Conservation (phyloP, 2,113 vertebrate genomes). For the Paramisgurnus dabryanus region DNA sequence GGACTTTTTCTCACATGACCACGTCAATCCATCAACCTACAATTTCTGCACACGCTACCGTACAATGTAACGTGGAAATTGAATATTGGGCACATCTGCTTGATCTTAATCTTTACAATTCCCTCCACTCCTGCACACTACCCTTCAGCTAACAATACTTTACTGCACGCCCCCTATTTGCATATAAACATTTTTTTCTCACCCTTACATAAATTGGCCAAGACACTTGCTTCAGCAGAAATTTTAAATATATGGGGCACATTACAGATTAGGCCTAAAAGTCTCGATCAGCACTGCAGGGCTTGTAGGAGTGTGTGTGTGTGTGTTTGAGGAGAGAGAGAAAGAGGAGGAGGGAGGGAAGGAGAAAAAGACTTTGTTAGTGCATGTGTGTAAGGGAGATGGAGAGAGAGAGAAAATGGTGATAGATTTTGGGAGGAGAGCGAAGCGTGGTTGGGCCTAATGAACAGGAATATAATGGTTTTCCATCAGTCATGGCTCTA, state of each 20-base stretch:
- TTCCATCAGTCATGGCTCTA: slow-evolving; percentile 39
- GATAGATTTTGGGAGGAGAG: slow-evolving; percentile 21
- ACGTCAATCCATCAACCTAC: not conserved
- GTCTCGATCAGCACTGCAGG: slow-evolving; percentile 52
- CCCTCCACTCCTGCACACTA: not conserved
- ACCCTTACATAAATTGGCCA: slow-evolving; percentile 57
- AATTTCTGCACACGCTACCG: not conserved
- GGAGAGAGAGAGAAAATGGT: slow-evolving; percentile 14
- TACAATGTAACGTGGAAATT: slow-evolving; percentile 6
- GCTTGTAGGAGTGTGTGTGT: slow-evolving; percentile 20
- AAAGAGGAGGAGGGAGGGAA: not conserved
- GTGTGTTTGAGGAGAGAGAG: not conserved
- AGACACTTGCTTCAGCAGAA: slow-evolving; percentile 64
- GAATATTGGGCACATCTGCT: slow-evolving; percentile 23
- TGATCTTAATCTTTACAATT: slow-evolving; percentile 4
- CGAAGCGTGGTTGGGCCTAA: slow-evolving; percentile 29
- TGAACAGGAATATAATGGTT: slow-evolving; percentile 41
- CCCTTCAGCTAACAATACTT: slow-evolving; percentile 13
- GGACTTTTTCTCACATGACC: slow-evolving; percentile 2
- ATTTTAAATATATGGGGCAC: slow-evolving; percentile 53
- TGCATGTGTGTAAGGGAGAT: not conserved
- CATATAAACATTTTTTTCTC: slow-evolving; percentile 55
- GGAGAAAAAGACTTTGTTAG: slow-evolving; percentile 1
- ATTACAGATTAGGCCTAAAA: slow-evolving; percentile 57
- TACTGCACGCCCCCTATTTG: slow-evolving; percentile 37